Evolutionary conservation across 1,140 invertebrate species (phyloP), one percentile per base, ranked within the genome.

Genomic region (Neodiprion lecontei): DNA sequence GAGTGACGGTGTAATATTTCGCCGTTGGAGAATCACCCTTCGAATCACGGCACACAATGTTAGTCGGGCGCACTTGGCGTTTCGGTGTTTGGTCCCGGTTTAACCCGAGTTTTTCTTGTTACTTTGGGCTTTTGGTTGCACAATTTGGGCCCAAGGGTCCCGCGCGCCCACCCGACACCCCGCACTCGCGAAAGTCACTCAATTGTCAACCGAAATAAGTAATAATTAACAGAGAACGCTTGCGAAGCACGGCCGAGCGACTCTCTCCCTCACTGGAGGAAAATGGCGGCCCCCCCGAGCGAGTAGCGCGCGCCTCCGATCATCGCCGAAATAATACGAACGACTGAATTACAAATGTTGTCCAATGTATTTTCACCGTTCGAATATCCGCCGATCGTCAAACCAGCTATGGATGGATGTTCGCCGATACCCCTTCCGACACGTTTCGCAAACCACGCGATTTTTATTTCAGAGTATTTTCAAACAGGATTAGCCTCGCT

Each of bases 251-350:
- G 53, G 53, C 53, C 53, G 53, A 61, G 53, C 53, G 75, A 83
- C 84, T 86, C 79, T 82, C 82, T 86, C 82, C 84, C 83, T 85
- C 82, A 79, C 83, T 83, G 78, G 81, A 86, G 81, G 82, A 86
- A 86, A 86, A 86, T 86, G 85, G 85, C 85, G 84, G 83, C 85
- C 80, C 84, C 85, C 85, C 81, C 78, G 80, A 81, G 72, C 76
- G 79, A 82, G 76, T 82, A 80, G 80, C 77, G 80, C 80, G 81
- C 79, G 78, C 79, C 80, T 78, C 78, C 78, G 81, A 81, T 74
- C 74, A 74, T 79, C 71, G 78, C 76, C 70, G 73, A 75, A 47
- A 11, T 40, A 47, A 12, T 5, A 73, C 76, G 73, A 77, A 48
- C 48, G 23, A 11, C 5, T 14, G n/a, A 61, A 61, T 61, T 61